These are phyloP conservation scores for Valencia hispanica DNA, from an alignment of 2,797 vertebrate genomes.

Conservation along the genomic window DNA sequence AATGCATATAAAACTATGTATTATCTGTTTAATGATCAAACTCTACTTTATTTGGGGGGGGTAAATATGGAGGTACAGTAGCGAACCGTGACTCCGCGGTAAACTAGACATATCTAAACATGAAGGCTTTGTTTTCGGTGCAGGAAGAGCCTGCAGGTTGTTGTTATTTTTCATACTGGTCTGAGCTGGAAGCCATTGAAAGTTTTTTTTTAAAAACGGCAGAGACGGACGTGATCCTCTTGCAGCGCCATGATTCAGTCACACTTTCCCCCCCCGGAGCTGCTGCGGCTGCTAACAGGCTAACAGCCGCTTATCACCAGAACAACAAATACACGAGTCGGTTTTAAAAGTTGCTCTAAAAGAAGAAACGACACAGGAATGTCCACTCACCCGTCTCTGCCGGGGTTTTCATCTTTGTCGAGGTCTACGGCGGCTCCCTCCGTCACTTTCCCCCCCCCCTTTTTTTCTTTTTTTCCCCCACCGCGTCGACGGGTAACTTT, in stretches of 20 bases:
- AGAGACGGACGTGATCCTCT: conserved; percentile 43
- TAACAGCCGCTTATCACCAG: conserved; percentile 59
- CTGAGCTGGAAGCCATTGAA: not conserved
- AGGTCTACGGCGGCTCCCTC: conserved; percentile 38
- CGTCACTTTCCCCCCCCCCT: conserved; percentile 53
- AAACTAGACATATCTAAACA: not conserved
- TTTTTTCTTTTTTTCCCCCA: too few species aligned
- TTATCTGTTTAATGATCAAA: not conserved
- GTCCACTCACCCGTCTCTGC: conserved; percentile 77
- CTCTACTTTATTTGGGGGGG: not conserved
- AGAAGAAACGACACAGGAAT: not conserved
- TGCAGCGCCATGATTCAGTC: conserved; percentile 72
- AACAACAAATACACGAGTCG: not conserved
- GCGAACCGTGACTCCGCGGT: not conserved
- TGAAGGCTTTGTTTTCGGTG: not conserved
- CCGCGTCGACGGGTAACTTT: conserved; percentile 65
- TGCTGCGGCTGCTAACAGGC: conserved; percentile 49
- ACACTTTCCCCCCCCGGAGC: conserved; percentile 69
- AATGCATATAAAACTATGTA: too few species aligned
- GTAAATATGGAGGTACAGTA: not conserved
- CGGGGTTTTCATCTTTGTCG: conserved; percentile 80
- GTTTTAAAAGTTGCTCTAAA: not conserved
- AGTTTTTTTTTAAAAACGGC: conserved; percentile 28
- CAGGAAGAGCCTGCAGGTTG: not conserved
- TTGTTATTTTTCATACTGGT: too few species aligned